These are phyloP conservation scores for Phalangium opilio DNA, from an alignment of 2,888 invertebrate genomes.

Conservation along the genomic window DNA sequence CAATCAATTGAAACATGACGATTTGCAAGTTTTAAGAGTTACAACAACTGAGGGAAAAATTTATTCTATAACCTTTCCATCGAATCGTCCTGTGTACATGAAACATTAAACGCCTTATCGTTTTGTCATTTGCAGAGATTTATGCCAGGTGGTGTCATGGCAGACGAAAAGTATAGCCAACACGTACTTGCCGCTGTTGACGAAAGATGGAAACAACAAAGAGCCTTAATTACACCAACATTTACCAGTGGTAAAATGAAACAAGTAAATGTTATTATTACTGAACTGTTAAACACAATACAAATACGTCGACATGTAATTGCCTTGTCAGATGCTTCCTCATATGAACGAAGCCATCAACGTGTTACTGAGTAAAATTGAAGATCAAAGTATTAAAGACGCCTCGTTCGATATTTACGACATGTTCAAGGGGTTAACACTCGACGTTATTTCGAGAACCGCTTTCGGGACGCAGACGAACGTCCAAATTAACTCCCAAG, in stretches of 20 bases:
- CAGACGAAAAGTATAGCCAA: no score
- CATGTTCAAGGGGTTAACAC: conserved; percentile 34
- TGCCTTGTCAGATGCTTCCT: background rate
- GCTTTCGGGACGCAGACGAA: conserved; percentile 34
- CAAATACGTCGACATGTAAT: no score
- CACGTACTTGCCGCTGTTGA: no score
- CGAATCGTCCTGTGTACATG: no score
- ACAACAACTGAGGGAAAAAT: no score
- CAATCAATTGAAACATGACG: no score
- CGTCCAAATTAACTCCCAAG: conserved; percentile 30
- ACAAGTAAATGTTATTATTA: conserved; percentile 23
- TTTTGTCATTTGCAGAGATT: no score
- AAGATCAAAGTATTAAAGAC: conserved; percentile 21
- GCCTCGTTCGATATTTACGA: conserved; percentile 30
- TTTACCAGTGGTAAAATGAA: conserved; percentile 37
- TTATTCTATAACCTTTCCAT: no score
- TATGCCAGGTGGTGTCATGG: no score
- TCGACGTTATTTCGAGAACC: conserved; percentile 36
- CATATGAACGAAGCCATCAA: background rate
- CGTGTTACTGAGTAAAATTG: conserved; percentile 9
- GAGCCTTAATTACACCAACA: conserved; percentile 35
- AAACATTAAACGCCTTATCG: no score
- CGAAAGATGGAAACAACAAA: conserved; percentile 36
- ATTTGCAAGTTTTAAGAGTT: no score
- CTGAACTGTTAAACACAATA: no score